Evolutionary conservation across 2,113 vertebrate genomes (phyloP).

Genomic region (Corythaixoides concolor): DNA sequence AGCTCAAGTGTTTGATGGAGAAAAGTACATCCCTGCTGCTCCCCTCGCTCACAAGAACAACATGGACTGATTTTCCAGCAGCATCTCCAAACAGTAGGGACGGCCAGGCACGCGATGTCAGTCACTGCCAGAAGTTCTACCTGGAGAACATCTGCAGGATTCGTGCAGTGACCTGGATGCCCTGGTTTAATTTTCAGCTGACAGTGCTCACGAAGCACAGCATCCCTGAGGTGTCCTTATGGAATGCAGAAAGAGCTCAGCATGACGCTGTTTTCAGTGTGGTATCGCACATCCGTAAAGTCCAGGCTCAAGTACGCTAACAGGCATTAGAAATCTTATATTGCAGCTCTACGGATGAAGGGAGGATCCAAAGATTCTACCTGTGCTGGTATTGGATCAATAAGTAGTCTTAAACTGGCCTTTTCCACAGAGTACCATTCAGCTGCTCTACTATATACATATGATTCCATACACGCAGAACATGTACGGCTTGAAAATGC

Average conservation of each 20-base stretch:
- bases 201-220: background rate
- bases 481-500: background rate
- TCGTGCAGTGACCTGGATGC: background rate
- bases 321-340: background rate
- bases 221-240: background rate
- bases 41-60: background rate
- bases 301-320: background rate
- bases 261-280: background rate
- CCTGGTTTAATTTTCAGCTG: background rate
- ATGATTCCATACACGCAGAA: background rate
- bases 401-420: background rate
- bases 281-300: fast-evolving
- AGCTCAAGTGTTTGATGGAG: background rate
- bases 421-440: background rate
- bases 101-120: background rate
- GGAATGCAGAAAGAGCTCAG: background rate
- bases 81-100: background rate
- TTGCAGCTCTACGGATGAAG: background rate
- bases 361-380: background rate
- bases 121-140: background rate
- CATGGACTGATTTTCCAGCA: background rate
- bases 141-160: background rate
- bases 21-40: background rate
- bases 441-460: background rate
- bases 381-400: background rate